Conservation (phyloP, 2,888 invertebrate genomes). For the Netelia inedita region DNA sequence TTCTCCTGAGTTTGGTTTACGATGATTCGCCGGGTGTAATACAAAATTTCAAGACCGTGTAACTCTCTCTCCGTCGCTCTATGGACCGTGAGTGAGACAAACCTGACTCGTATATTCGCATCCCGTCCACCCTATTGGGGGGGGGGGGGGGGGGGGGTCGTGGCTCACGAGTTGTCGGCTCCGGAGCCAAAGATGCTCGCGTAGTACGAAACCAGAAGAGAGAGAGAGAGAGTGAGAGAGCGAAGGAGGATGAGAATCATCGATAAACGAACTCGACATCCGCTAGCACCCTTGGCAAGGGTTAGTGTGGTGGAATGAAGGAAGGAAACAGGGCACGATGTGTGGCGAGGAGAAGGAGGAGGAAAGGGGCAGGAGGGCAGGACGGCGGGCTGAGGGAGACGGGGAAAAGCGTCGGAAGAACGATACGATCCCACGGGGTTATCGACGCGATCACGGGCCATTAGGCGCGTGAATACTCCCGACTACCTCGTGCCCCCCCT, state of each 20-base stretch:
- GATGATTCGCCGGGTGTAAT: slow-evolving; percentile 14
- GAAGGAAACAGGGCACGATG: slow-evolving; percentile 52
- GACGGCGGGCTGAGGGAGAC: slow-evolving; percentile 17
- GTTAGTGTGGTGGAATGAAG: slow-evolving; percentile 67
- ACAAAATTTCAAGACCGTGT: background rate
- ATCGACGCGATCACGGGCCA: slow-evolving; percentile 77
- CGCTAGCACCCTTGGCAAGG: slow-evolving; percentile 71
- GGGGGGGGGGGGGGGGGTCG: background rate
- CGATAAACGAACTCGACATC: slow-evolving; percentile 72
- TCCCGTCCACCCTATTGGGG: background rate
- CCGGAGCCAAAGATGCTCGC: slow-evolving; percentile 56
- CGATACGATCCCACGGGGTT: slow-evolving; percentile 71
- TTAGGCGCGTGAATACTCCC: slow-evolving; percentile 74
- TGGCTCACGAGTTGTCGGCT: slow-evolving; percentile 45
- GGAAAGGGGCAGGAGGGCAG: slow-evolving; percentile 11
- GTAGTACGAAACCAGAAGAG: slow-evolving; percentile 62
- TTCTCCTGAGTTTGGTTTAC: slow-evolving; percentile 2
- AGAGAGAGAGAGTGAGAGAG: slow-evolving; percentile 53
- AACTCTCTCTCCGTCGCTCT: slow-evolving; percentile 1
- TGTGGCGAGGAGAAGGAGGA: slow-evolving; percentile 27
- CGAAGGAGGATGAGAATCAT: slow-evolving; percentile 59
- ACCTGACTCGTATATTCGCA: background rate
- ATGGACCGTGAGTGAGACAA: background rate
- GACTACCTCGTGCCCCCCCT: slow-evolving; percentile 38
- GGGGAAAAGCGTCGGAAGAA: slow-evolving; percentile 63